These are phyloP conservation scores for Lithophane semibrunnea DNA, from an alignment of 2,888 invertebrate species.

Conservation along the genomic window DNA sequence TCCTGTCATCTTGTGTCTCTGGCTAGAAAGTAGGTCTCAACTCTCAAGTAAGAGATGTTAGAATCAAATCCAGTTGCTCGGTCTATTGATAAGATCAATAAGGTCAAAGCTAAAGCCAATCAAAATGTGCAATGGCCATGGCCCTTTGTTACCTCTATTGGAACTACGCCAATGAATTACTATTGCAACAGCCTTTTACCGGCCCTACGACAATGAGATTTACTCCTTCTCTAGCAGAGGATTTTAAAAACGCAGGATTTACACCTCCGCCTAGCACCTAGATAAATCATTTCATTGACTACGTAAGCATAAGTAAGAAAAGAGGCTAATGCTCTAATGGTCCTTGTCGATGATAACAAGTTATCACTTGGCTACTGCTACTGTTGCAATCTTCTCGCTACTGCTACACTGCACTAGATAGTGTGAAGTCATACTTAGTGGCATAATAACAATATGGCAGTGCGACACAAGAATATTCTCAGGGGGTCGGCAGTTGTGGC, in stretches of 20 bases:
- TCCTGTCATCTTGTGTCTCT: too few relatives aligned
- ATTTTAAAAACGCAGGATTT: background rate
- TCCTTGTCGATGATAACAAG: conserved; percentile 36
- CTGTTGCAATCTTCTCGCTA: conserved; percentile 11
- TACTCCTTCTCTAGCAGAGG: background rate
- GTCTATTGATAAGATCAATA: conserved; percentile 9
- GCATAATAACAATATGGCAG: background rate
- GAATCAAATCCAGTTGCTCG: too few relatives aligned
- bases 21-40: too few relatives aligned
- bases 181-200: conserved; percentile 6
- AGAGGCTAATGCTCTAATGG: conserved; percentile 29
- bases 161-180: conserved; percentile 18
- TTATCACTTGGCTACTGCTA: conserved; percentile 27
- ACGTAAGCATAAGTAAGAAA: conserved; percentile 12
- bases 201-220: conserved; percentile 5
- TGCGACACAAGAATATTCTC: background rate
- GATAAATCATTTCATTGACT: background rate
- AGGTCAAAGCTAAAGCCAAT: conserved; percentile 7
- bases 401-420: conserved; percentile 39
- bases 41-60: background rate
- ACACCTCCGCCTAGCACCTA: background rate
- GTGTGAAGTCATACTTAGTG: background rate
- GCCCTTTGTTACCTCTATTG: conserved; percentile 8
- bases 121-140: conserved; percentile 15
- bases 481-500: background rate